These are phyloP conservation scores for Garra rufa DNA, from an alignment of 2,113 vertebrate genomes.

Conservation along the genomic window DNA sequence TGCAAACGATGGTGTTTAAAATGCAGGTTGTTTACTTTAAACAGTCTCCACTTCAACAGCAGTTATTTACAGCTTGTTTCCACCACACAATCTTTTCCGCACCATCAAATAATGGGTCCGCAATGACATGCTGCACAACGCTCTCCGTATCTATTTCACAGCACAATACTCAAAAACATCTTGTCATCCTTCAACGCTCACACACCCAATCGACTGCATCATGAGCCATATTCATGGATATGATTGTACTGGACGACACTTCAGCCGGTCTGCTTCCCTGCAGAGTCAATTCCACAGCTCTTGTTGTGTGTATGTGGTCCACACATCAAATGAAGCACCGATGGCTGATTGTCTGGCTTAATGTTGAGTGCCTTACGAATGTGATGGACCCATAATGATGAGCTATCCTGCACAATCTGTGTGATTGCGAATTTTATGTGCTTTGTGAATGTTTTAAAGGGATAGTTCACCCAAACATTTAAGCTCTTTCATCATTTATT, in stretches of 20 bases:
- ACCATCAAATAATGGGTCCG: not conserved
- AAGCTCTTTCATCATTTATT: not conserved
- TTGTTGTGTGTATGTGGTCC: not conserved
- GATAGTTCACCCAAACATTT: not conserved
- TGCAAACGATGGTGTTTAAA: not conserved
- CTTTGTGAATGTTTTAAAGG: conserved; percentile 9
- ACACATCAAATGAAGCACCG: conserved; percentile 11
- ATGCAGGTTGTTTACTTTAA: conserved; percentile 4
- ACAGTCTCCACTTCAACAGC: conserved; percentile 13
- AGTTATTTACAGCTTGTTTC: conserved; percentile 35
- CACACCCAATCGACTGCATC: not conserved
- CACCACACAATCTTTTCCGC: not conserved
- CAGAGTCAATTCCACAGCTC: conserved; percentile 9
- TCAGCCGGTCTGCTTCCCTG: conserved; percentile 10
- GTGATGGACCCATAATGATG: not conserved
- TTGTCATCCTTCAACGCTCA: not conserved
- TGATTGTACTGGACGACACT: not conserved
- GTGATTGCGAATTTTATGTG: conserved; percentile 16
- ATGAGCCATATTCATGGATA: conserved; percentile 3
- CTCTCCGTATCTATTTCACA: not conserved
- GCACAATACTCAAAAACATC: conserved; percentile 12
- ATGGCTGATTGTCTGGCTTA: conserved; percentile 24
- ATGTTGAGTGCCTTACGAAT: conserved; percentile 20
- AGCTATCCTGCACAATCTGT: conserved; percentile 2
- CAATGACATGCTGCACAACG: not conserved